phyloP scores from a whole-genome alignment of 2,113 vertebrate genomes.

The Apaloderma vittatum region DNA sequence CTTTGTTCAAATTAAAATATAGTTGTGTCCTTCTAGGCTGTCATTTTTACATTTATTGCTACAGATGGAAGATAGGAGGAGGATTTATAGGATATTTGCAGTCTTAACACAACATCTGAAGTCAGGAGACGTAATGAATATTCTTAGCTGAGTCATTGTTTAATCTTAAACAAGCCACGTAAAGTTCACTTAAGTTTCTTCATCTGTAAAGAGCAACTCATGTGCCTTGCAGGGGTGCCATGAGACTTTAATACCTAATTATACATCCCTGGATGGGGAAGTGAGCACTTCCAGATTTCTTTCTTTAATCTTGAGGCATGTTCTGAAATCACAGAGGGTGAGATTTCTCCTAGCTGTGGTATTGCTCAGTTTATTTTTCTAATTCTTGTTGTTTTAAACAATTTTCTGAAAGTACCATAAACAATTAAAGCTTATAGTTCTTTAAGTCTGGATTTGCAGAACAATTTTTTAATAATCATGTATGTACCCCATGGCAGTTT shows the following conservation, averaged over 20 bases:
- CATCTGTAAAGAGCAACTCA: not conserved
- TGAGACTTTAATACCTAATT: not conserved
- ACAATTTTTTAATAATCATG: not conserved
- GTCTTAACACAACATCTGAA: not conserved
- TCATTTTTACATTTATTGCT: not conserved
- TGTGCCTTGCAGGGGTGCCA: slow-evolving; percentile 17
- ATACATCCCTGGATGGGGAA: not conserved
- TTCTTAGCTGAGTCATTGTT: not conserved
- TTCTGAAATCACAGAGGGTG: not conserved
- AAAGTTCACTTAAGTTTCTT: not conserved
- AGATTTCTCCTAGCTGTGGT: not conserved
- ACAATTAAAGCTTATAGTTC: not conserved
- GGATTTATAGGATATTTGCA: not conserved
- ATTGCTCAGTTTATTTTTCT: not conserved
- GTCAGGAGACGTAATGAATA: not conserved
- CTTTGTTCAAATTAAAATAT: not conserved
- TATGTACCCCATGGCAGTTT: not conserved
- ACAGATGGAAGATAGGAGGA: not conserved
- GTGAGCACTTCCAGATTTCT: not conserved
- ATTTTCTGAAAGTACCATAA: not conserved
- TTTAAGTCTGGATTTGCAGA: not conserved
- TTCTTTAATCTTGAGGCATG: not conserved
- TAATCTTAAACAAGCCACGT: not conserved
- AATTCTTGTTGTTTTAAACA: not conserved
- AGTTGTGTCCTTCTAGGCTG: not conserved